A percentile compares a stretch with the other conserved stretches of the same genome.
phyloP scores from a whole-genome alignment of 2,888 invertebrate species.

The Athripsodes cinereus region DNA sequence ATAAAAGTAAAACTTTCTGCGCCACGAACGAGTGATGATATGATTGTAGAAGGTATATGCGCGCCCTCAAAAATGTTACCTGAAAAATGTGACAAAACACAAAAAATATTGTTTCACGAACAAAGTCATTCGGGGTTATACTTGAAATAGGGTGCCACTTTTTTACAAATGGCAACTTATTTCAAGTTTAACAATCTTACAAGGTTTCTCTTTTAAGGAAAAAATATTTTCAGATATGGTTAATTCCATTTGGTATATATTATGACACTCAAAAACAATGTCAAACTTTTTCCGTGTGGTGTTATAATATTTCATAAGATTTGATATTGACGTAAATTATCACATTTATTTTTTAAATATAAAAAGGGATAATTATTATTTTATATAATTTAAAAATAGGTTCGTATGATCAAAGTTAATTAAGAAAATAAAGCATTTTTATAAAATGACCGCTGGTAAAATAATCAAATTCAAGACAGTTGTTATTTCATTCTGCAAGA shows the following conservation, averaged over 20 bases:
- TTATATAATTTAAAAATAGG: too few relatives aligned
- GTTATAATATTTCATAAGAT: too few relatives aligned
- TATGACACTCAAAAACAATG: neutral
- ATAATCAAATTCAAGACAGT: too few relatives aligned
- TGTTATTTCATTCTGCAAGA: too few relatives aligned
- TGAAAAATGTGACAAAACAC: neutral
- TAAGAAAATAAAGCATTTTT: too few relatives aligned
- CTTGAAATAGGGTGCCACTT: neutral
- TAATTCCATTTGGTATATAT: too few relatives aligned
- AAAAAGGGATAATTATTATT: too few relatives aligned
- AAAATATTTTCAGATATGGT: too few relatives aligned
- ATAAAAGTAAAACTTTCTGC: slow-evolving; percentile 15
- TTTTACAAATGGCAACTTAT: neutral
- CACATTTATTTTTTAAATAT: too few relatives aligned
- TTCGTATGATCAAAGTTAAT: too few relatives aligned
- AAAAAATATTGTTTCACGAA: neutral
- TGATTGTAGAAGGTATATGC: slow-evolving; percentile 13
- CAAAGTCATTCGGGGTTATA: neutral
- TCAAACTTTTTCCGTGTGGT: neutral
- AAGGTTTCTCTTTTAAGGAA: neutral
- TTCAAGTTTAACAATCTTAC: neutral
- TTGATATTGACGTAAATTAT: too few relatives aligned
- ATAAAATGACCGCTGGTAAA: too few relatives aligned
- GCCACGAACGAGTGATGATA: slow-evolving; percentile 25
- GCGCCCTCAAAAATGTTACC: slow-evolving; percentile 19